Conservation (phyloP, 2,113 vertebrate genomes). For the Pseudopipra pipra region DNA sequence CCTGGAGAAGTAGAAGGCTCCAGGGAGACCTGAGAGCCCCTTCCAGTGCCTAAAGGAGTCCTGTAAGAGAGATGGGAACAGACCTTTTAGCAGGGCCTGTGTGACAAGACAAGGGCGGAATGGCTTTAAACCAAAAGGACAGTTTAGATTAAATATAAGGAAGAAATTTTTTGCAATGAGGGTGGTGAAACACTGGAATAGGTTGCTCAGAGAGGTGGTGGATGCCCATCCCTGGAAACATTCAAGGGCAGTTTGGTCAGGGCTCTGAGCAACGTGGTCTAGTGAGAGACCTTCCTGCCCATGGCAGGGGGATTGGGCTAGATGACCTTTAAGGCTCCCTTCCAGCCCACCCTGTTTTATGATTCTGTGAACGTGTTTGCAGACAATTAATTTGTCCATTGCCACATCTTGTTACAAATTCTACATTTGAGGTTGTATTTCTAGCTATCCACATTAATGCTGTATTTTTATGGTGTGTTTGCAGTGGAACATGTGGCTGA, state of each 20-base stretch:
- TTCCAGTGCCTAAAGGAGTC: background rate
- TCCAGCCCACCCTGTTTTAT: background rate
- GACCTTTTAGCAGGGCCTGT: background rate
- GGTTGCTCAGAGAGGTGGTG: background rate
- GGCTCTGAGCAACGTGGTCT: background rate
- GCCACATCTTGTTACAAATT: background rate
- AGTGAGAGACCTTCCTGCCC: background rate
- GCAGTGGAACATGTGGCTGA: slow-evolving; percentile 70
- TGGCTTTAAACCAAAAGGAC: background rate
- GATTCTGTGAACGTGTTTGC: background rate
- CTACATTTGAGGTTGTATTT: background rate
- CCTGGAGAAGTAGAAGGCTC: background rate
- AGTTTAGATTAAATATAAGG: background rate
- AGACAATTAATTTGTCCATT: background rate
- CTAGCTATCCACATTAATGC: background rate
- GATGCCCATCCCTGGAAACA: background rate
- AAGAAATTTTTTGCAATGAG: background rate
- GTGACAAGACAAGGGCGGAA: background rate
- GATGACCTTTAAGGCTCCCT: background rate
- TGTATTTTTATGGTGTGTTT: background rate
- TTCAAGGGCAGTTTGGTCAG: background rate
- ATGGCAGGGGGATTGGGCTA: background rate
- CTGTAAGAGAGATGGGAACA: background rate
- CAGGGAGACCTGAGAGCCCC: background rate
- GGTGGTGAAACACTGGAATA: background rate